Base-by-base conservation (phyloP, 2,888 invertebrate species). In the Drosophila melanocephala region DNA sequence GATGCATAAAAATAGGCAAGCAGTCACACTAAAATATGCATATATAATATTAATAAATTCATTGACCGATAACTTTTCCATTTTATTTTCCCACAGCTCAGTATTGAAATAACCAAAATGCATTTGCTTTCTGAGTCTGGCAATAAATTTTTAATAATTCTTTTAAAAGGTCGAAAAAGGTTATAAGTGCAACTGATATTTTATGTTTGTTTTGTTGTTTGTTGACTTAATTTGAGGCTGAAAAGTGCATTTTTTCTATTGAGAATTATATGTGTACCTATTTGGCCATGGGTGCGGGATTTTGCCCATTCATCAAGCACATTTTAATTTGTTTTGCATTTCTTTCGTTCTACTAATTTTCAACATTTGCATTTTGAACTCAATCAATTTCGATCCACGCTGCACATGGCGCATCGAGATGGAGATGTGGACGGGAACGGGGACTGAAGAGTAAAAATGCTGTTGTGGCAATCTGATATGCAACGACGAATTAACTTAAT, bases 401-500 rank as follows among this genome's bases (percentile, higher is more conserved):
- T 60, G 52, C 60, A 33, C 44, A 33, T 37, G 53, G 52, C 30
- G 42, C 19, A 35, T 7, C 55, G 26, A 5, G 10, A 3, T 35
- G 26, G 19, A 35, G 26, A 35, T 26, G 35, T 26, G 26, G 22
- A 9, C 14, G 14, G 14, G 14, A 22, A 14, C 14, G 22, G 22
- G 42, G 6, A 26, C 5, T 28, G 30, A 16, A 14, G 55, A 28
- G 37, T 19, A n/a, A 28, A 5, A 12, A 14, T 47, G 10, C 67
- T 50, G 32, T 26, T n/a, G 59, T 26, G 37, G 62, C 64, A 35
- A 65, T 55, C 12, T 69, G 62, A 75, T 86, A 80, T 82, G 76
- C 66, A 75, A 72, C 72, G 50, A 32, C 53, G 47, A 77, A 77
- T 80, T 72, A 72, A 72, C 65, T 75, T 50, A 75, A 71, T 19